These are phyloP conservation scores for Oxyruncus cristatus DNA, from an alignment of 2,113 vertebrate species.

Conservation along the genomic window DNA sequence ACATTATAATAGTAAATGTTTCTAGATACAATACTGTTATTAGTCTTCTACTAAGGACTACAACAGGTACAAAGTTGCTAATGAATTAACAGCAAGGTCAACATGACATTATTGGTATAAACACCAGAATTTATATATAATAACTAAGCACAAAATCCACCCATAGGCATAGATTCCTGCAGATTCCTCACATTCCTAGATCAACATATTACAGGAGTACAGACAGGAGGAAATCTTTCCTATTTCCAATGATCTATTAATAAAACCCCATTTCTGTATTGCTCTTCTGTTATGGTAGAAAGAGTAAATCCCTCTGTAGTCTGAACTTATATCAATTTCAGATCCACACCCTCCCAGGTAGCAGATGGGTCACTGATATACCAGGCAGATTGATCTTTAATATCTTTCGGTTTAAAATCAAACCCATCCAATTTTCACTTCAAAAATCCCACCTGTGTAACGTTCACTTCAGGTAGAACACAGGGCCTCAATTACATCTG, in stretches of 20 bases:
- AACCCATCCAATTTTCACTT: not conserved
- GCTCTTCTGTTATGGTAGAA: not conserved
- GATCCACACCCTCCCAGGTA: fast-evolving
- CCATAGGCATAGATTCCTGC: not conserved
- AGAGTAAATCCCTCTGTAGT: not conserved
- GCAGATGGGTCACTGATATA: not conserved
- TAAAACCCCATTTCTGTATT: not conserved
- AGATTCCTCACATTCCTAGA: not conserved
- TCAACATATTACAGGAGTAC: not conserved
- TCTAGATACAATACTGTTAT: not conserved
- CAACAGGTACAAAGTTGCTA: not conserved
- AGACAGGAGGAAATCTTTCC: not conserved
- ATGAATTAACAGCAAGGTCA: not conserved
- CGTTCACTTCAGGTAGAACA: not conserved
- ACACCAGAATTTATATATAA: not conserved
- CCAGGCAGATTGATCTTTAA: not conserved
- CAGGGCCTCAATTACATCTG: not conserved
- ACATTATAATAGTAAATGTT: not conserved
- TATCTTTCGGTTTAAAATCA: not conserved
- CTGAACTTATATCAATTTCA: not conserved
- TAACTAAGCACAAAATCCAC: not conserved
- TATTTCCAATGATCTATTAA: not conserved
- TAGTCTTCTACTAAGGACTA: not conserved
- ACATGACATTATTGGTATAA: not conserved
- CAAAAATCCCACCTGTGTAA: not conserved